Base-by-base conservation (phyloP, 1,140 invertebrate genomes). In the Euwallacea similis region DNA sequence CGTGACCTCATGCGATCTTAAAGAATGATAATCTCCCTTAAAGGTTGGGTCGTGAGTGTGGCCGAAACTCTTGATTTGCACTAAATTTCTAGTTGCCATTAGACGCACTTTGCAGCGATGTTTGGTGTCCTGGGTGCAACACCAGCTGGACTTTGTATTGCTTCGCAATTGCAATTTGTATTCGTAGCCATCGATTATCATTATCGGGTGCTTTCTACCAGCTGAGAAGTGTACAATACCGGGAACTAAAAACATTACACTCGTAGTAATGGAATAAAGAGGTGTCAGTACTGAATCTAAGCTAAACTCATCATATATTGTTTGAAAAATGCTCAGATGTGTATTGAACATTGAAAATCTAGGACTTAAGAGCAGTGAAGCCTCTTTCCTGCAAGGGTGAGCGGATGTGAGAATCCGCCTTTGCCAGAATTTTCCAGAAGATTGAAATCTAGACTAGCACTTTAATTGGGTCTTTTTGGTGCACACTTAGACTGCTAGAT, bases 11-110 rank as follows among this genome's bases (percentile, higher is more conserved):
- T 68, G 66, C 13, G 43, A 68, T 41, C 44, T 68, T n/a, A 68
- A 15, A 7, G 42, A 10, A 2, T 6, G 41, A 16, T 60, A 60
- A 53, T 69, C 60, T 21, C 73, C 74, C 41, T 69, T 75, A 13
- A 74, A 73, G 8, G 69, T 76, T 4, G 69, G 72, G 13, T 43
- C 44, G 62, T 77, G 76, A 59, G 64, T 76, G 63, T 77, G 76
- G 9, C 7, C 16, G 21, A 15, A 56, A 59, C 66, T 69, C 46
- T 71, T 77, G 9, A 76, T 66, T 61, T 67, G 53, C 41, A 77
- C 42, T 7, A 54, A 42, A 7, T 67, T 71, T 55, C 66, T 73
- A n/a, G 44, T 69, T 10, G 75, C 63, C 42, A 76, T 59, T 11
- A 77, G 50, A 56, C 76, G 63, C 7, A 73, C 73, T 70, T 69